These are phyloP conservation scores for Zaprionus nigranus DNA, from an alignment of 1,140 invertebrate genomes.

Conservation along the genomic window DNA sequence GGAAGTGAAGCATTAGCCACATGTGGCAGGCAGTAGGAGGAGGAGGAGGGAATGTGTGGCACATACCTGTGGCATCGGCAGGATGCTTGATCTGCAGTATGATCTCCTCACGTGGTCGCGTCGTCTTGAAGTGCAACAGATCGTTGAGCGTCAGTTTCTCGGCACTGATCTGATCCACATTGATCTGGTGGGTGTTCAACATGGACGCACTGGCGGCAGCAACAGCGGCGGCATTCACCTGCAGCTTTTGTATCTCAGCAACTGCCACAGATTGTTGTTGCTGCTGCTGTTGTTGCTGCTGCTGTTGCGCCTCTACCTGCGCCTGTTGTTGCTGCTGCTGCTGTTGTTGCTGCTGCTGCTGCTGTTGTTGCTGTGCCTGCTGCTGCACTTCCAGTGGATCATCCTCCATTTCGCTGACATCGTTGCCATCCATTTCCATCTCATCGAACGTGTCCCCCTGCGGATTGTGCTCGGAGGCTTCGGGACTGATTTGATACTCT, in stretches of 20 bases:
- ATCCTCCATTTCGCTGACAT: slow-evolving; percentile 73
- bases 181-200: slow-evolving; percentile 66
- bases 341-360: slow-evolving; percentile 48
- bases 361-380: slow-evolving; percentile 62
- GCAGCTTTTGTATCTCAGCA: slow-evolving; percentile 71
- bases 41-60: too few species aligned
- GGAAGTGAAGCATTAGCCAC: not conserved
- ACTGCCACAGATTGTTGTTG: slow-evolving; percentile 51
- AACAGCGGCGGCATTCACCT: slow-evolving; percentile 54
- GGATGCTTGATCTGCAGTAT: slow-evolving; percentile 82
- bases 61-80: slow-evolving; percentile 65
- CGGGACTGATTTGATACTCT: slow-evolving; percentile 75
- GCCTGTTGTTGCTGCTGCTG: slow-evolving; percentile 48
- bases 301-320: slow-evolving; percentile 46
- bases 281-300: slow-evolving; percentile 39
- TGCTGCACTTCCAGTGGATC: slow-evolving; percentile 68
- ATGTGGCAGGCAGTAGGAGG: not conserved
- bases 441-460: slow-evolving; percentile 76
- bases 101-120: slow-evolving; percentile 79
- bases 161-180: slow-evolving; percentile 77
- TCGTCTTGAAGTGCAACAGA: slow-evolving; percentile 76
- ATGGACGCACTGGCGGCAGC: slow-evolving; percentile 69
- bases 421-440: slow-evolving; percentile 78
- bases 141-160: slow-evolving; percentile 79
- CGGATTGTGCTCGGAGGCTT: slow-evolving; percentile 72